phyloP scores from a whole-genome alignment of 1,140 invertebrate genomes.

The Oreohelix idahoensis region DNA sequence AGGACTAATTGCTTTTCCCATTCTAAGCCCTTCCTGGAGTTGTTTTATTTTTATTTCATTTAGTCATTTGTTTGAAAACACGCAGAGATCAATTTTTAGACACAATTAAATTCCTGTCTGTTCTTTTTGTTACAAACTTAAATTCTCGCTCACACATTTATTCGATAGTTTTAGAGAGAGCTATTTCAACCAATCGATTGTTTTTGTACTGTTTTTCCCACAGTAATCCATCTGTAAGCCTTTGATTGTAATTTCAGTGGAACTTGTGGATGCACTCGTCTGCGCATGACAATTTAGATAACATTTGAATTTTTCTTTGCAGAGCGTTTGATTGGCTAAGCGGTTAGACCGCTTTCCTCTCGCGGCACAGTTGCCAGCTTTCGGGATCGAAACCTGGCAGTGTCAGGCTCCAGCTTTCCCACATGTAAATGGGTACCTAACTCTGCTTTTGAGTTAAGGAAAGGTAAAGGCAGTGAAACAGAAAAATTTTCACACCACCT shows the following conservation, averaged over 20 bases:
- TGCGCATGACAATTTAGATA: neutral
- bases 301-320: too few species aligned
- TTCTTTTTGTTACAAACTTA: neutral
- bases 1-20: neutral
- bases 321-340: too few species aligned
- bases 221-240: neutral
- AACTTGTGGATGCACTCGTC: neutral
- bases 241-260: neutral
- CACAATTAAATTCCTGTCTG: neutral
- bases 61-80: neutral
- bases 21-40: neutral
- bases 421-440: too few species aligned
- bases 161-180: neutral
- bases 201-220: neutral
- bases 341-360: too few species aligned
- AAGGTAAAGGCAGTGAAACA: too few species aligned
- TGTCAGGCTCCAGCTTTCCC: too few species aligned
- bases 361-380: too few species aligned
- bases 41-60: constrained; percentile 4
- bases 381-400: too few species aligned
- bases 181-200: neutral
- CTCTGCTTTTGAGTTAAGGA: too few species aligned
- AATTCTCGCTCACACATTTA: neutral
- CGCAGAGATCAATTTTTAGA: neutral
- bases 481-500: too few species aligned